Evolutionary conservation across 2,797 vertebrate species (phyloP), one percentile per base, ranked within the genome.

Genomic region (Chiropotes sagulatus): DNA sequence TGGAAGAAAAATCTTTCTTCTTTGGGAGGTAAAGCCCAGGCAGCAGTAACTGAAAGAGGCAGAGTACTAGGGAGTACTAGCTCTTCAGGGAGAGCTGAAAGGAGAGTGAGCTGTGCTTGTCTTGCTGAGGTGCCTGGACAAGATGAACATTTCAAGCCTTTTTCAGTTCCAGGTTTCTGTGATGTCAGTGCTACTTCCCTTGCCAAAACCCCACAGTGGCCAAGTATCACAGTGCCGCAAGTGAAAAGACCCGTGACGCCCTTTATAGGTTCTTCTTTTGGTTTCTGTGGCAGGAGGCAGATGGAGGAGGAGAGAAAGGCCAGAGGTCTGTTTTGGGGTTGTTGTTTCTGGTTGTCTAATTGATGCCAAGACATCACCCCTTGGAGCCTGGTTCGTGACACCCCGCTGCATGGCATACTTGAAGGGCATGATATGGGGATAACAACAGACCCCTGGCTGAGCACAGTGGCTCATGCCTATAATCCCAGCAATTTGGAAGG

Each of bases 261-360:
- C 28, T 48, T 2, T 19, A 19, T 1, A 44, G 94, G 93, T 98
- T 98, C 97, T 97, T 90, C 97, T 98, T 98, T 97, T 95, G 92
- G 90, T 97, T 96, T 89, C 92, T 88, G 58, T 54, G n/a, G 2
- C 46, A 73, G 52, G 81, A 85, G 82, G 70, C 36, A 76, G 54
- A 52, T 0, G 41, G n/a, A 30, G 82, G 24, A 20, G 64, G 72
- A 94, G 28, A 4, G 9, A 28, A 72, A 57, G n/a, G 7, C 19
- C 26, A 39, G 61, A 67, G 54, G 39, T 36, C 83, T 67, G 22
- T 2, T 83, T 57, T 61, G 12, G 26, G 79, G 14, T 17, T 88
- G 41, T 57, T 10, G 1, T 81, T 73, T 41, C 7, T 61, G 67
- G 30, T 3, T 39, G 58, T 30, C 52, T 72, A 10, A 22, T 0